A percentile compares a stretch with the other conserved stretches of the same genome.
Evolutionary conservation across 2,113 vertebrate genomes (phyloP).

Genomic region (pig (Sus scrofa)): T2T-Sscrofa CM000814.6:106005001-106005500

Average conservation of each 20-base stretch:
- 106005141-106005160: background rate
- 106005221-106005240: background rate
- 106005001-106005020: background rate
- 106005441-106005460: background rate
- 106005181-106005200: constrained; percentile 18
- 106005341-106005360: background rate
- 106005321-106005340: background rate
- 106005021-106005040: background rate
- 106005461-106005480: background rate
- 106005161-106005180: background rate
- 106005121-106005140: background rate
- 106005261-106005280: background rate
- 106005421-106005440: constrained; percentile 2
- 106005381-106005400: background rate
- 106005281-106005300: background rate
- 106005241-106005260: background rate
- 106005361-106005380: background rate
- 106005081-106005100: background rate
- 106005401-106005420: background rate
- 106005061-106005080: constrained; percentile 32
- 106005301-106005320: background rate
- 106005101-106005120: background rate
- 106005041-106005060: background rate
- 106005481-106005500: background rate
- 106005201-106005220: background rate